Percentiles rank a stretch among this genome's conserved stretches.
Evolutionary conservation across 2,888 invertebrate species (phyloP).

Genomic region (Pycnomerus fuliginosus): DNA sequence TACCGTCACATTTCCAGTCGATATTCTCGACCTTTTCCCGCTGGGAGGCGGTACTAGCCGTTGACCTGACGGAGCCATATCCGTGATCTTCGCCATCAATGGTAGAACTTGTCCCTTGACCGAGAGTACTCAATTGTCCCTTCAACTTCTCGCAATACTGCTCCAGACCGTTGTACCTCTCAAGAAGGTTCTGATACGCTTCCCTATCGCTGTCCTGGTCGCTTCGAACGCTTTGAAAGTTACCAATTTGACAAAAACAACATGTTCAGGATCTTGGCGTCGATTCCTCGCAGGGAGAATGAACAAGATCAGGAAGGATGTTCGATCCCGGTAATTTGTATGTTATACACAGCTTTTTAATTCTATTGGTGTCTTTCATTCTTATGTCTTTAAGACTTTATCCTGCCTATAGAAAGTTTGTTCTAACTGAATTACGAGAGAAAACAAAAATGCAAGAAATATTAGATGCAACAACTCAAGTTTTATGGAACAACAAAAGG

Average conservation of each 20-base stretch:
- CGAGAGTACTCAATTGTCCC: slow-evolving; percentile 55
- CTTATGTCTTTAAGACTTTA: no score
- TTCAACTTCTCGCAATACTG: slow-evolving; percentile 71
- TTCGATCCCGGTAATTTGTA: slow-evolving; percentile 61
- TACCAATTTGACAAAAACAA: slow-evolving; percentile 71
- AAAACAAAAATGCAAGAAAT: no score
- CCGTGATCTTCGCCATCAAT: slow-evolving; percentile 69
- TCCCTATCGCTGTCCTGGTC: slow-evolving; percentile 78
- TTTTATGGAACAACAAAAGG: no score
- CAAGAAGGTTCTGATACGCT: slow-evolving; percentile 79
- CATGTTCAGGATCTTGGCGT: slow-evolving; percentile 83
- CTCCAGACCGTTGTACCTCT: slow-evolving; percentile 76
- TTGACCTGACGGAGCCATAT: slow-evolving; percentile 73
- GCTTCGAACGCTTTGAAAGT: slow-evolving; percentile 77
- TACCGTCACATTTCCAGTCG: slow-evolving; percentile 58
- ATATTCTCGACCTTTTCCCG: slow-evolving; percentile 66
- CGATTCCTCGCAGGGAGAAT: slow-evolving; percentile 92
- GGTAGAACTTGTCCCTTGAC: slow-evolving; percentile 49
- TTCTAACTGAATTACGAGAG: no score
- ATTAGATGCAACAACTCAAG: no score
- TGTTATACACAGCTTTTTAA: slow-evolving; percentile 4
- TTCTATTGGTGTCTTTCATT: no score
- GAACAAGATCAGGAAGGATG: slow-evolving; percentile 68
- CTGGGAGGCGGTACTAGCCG: slow-evolving; percentile 52
- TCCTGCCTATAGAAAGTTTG: no score